phyloP scores from a whole-genome alignment of 2,113 vertebrate species.

The human region GRCh38 chr3:59686501-59687000 shows the following conservation, averaged over 20 bases:
- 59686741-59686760: background rate
- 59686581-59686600: constrained; percentile 19
- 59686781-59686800: background rate
- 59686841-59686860: too few relatives aligned
- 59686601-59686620: background rate
- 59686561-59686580: background rate
- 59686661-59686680: background rate
- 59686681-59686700: background rate
- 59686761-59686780: background rate
- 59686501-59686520: background rate
- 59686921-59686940: too few relatives aligned
- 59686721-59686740: background rate
- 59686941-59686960: too few relatives aligned
- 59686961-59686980: too few relatives aligned
- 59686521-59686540: constrained; percentile 12
- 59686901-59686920: too few relatives aligned
- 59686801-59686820: too few relatives aligned
- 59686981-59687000: too few relatives aligned
- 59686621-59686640: background rate
- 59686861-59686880: too few relatives aligned
- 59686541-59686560: background rate
- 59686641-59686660: background rate
- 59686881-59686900: too few relatives aligned
- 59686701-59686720: background rate
- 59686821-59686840: too few relatives aligned